Base-by-base conservation (phyloP, 2,888 invertebrate species). In the Pristionchus entomophagus region DNA sequence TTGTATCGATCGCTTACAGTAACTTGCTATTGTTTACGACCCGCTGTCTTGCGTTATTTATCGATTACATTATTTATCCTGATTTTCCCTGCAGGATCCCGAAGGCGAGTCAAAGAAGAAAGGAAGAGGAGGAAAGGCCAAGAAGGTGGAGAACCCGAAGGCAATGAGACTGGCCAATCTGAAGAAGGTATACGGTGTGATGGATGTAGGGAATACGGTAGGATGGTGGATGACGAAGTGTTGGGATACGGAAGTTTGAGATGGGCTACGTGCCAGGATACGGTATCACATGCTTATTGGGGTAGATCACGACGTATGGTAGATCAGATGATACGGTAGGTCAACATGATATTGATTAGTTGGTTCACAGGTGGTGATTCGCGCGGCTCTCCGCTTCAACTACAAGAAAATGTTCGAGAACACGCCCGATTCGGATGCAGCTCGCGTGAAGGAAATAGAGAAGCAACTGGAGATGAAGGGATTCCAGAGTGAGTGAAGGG, bases 401-500 rank as follows among this genome's bases (percentile, higher is more conserved):
- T 81, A 81, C 81, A 81, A 81, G 45, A 26, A 38, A 22, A 3
- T 81, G 29, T 81, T 81, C 81, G 81, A 22, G 56, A 6, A 81
- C 0, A 17, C 17, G 35, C 35, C 59, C n/a, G 82, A 82, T 26
- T 29, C 35, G 82, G 82, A 82, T 14, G 38, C 56, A 17, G 56
- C 82, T 4, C 22, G 82, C 12, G 41, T 82, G 35, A 53, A 32
- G 35, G 35, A 38, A 35, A 38, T 82, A 26, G 82, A 82, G 59
- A 38, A 26, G 26, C n/a, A 82, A 5, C 41, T 82, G 10, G 59
- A 41, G 38, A 32, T 38, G 56, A 53, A 59, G 41, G 82, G 82
- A 56, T 82, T 82, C 26, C 32, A 59, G 82, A 82, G 82, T 82
- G 82, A 82, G 73, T 73, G 73, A 3, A 19, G 45, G 73, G 29